phyloP scores from a whole-genome alignment of 1,140 invertebrate genomes.

The Ips nitidus region DNA sequence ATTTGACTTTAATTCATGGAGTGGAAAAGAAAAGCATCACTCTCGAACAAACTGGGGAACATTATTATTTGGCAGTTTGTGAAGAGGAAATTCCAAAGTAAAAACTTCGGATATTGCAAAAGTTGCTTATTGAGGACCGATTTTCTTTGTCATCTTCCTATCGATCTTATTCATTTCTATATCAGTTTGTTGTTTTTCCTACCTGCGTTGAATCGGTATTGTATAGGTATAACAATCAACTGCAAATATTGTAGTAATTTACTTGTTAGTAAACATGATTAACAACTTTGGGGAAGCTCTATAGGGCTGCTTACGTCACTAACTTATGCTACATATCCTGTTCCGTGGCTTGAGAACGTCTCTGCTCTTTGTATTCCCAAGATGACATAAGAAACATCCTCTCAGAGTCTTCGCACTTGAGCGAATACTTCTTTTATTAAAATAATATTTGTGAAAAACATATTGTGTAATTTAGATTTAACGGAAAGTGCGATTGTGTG shows the following conservation, averaged over 20 bases:
- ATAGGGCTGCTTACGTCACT: constrained; percentile 25
- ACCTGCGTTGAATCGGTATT: too few relatives aligned
- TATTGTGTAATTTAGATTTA: not conserved
- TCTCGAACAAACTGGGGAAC: constrained; percentile 19
- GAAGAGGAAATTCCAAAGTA: constrained; percentile 10
- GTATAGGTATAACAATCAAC: too few relatives aligned
- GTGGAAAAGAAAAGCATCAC: constrained; percentile 19
- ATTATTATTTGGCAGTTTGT: constrained; percentile 31
- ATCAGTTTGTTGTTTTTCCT: not conserved
- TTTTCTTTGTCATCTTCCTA: not conserved
- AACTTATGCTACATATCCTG: constrained; percentile 33
- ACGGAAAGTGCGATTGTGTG: not conserved
- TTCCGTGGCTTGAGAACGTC: constrained; percentile 28
- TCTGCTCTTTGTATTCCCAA: too few relatives aligned
- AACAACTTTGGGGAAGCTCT: constrained; percentile 29
- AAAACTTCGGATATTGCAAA: constrained; percentile 19
- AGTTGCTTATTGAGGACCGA: constrained; percentile 11
- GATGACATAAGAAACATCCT: too few relatives aligned
- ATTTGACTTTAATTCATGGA: constrained; percentile 32
- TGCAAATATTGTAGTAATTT: too few relatives aligned
- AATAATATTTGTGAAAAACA: too few relatives aligned
- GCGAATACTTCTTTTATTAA: too few relatives aligned
- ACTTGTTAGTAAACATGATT: constrained; percentile 29
- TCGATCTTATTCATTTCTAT: not conserved
- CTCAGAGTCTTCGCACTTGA: too few relatives aligned